Evolutionary conservation across 1,140 invertebrate genomes (phyloP).

Genomic region (Metaphire vulgaris): DNA sequence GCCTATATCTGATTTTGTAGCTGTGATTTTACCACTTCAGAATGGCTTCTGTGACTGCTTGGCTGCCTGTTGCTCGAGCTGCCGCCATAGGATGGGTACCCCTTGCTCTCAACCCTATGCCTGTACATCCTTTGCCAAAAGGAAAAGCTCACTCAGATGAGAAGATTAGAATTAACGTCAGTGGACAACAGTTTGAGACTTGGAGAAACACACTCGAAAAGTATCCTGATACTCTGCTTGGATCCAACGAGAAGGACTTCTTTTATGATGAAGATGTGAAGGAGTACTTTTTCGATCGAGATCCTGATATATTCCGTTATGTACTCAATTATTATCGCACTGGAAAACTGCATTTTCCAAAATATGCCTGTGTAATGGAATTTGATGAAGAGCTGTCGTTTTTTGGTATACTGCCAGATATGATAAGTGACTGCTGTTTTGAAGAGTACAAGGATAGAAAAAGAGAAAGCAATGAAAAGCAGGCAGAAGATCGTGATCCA

Average conservation of each 20-base stretch:
- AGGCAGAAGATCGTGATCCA: conserved; percentile 92
- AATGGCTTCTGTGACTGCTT: conserved; percentile 99
- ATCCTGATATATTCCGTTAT: conserved; percentile 80
- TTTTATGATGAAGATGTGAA: conserved; percentile 97
- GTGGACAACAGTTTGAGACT: conserved; percentile 86
- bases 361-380: conserved; percentile 95
- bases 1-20: too few relatives aligned
- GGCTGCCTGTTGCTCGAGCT: conserved; percentile 97
- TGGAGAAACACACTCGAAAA: conserved; percentile 99
- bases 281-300: conserved; percentile 99
- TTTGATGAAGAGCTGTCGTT: conserved; percentile 99
- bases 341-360: conserved; percentile 95
- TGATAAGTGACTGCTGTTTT: conserved; percentile 97
- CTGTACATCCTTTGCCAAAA: conserved; percentile 66
- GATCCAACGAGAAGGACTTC: conserved; percentile 96
- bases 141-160: conserved; percentile 47
- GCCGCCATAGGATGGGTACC: conserved; percentile 86
- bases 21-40: too few relatives aligned
- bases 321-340: conserved; percentile 98
- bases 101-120: conserved; percentile 75
- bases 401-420: conserved; percentile 90
- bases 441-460: conserved; percentile 98
- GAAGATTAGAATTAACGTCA: conserved; percentile 56
- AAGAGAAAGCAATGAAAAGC: conserved; percentile 91
- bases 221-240: conserved; percentile 97